Percentiles rank a stretch among this genome's conserved stretches.
Evolutionary conservation across 2,888 invertebrate species (phyloP).

Genomic region (Dinocampus coccinellae): DNA sequence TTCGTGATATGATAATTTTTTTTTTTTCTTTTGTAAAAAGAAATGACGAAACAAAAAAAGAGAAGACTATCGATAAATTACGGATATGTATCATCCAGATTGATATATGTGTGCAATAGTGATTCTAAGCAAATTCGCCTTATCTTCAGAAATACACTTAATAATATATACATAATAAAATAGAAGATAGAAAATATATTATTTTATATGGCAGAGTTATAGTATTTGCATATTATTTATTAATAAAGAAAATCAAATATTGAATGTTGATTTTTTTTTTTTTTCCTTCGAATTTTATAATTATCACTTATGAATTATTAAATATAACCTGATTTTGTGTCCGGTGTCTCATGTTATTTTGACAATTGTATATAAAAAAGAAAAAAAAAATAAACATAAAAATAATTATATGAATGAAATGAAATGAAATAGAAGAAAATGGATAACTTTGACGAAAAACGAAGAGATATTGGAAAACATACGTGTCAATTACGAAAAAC

Average conservation of each 20-base stretch:
- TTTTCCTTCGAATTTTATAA: not conserved
- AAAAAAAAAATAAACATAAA: not conserved
- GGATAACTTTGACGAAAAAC: slow-evolving; percentile 15
- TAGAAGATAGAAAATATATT: slow-evolving; percentile 20
- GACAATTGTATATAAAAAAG: not conserved
- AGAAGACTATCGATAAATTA: not conserved
- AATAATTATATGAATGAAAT: too few relatives aligned
- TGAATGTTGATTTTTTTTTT: not conserved
- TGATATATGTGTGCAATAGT: slow-evolving; percentile 4
- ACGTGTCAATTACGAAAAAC: slow-evolving; percentile 56
- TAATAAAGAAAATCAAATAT: slow-evolving; percentile 45
- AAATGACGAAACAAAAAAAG: not conserved
- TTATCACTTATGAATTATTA: slow-evolving; percentile 7
- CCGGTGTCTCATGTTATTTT: not conserved
- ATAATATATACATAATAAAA: slow-evolving; percentile 25
- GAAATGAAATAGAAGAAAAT: too few relatives aligned
- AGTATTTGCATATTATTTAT: slow-evolving; percentile 57
- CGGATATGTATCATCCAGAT: not conserved
- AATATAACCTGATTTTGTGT: not conserved
- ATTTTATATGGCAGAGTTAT: slow-evolving; percentile 40
- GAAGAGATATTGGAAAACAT: slow-evolving; percentile 46
- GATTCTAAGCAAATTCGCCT: slow-evolving; percentile 33
- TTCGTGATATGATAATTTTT: not conserved
- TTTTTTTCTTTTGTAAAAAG: not conserved
- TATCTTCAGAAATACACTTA: slow-evolving; percentile 31